These are phyloP conservation scores for Branchinecta lindahli DNA, from an alignment of 1,140 invertebrate species.

Conservation along the genomic window DNA sequence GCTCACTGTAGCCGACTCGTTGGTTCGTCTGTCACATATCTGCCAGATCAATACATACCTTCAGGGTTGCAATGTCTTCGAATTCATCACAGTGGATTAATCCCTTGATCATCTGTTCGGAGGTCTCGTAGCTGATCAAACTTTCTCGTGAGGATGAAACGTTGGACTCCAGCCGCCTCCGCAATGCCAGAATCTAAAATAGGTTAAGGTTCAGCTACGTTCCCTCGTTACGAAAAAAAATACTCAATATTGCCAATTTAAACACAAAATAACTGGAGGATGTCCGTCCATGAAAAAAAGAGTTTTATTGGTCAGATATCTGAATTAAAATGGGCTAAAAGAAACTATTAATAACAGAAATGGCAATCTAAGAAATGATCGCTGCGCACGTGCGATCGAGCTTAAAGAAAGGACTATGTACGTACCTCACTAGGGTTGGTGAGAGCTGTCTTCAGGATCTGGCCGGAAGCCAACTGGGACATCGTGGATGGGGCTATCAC, in stretches of 20 bases:
- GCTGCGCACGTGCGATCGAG: too few species aligned
- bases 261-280: too few species aligned
- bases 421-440: conserved; percentile 75
- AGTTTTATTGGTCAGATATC: too few species aligned
- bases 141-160: conserved; percentile 70
- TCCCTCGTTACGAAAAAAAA: neutral
- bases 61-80: conserved; percentile 76
- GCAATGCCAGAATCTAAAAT: conserved; percentile 56
- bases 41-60: conserved; percentile 32
- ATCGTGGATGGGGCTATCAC: conserved; percentile 29
- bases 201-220: conserved; percentile 15
- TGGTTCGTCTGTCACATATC: too few species aligned
- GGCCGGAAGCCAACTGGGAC: conserved; percentile 66
- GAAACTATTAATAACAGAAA: too few species aligned
- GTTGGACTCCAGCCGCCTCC: conserved; percentile 65
- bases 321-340: too few species aligned
- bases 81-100: conserved; percentile 88
- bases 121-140: conserved; percentile 54
- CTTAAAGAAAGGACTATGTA: conserved; percentile 14
- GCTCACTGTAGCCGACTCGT: too few species aligned
- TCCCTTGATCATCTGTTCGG: conserved; percentile 68
- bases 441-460: conserved; percentile 80
- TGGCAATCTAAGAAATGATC: too few species aligned
- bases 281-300: too few species aligned
- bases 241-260: neutral